Evolutionary conservation across 2,113 vertebrate genomes (phyloP).

Genomic region (Alouatta palliata): DNA sequence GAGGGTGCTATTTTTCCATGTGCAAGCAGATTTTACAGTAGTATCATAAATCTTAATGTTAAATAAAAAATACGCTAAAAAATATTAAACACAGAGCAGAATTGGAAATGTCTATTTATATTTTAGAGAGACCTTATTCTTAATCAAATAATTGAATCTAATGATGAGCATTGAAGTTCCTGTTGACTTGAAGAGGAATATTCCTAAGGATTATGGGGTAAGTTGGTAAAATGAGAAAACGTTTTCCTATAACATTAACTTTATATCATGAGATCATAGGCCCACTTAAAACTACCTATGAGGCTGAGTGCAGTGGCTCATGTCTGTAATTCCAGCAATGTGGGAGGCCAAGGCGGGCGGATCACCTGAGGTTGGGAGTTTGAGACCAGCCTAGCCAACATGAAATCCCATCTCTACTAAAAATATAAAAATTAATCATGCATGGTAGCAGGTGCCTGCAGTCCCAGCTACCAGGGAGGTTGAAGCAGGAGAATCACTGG

Average conservation of each 20-base stretch:
- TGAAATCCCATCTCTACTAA: no score
- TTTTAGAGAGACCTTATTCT: background rate
- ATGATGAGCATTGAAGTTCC: background rate
- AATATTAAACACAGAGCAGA: background rate
- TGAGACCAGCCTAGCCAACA: no score
- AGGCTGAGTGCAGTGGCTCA: no score
- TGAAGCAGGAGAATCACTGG: no score
- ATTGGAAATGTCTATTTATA: background rate
- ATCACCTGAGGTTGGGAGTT: no score
- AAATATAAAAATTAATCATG: no score
- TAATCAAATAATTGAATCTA: background rate
- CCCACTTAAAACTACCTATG: background rate
- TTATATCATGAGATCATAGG: background rate
- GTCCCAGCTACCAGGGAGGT: no score
- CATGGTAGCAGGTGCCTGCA: no score
- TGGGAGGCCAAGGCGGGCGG: no score
- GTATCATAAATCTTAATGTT: background rate
- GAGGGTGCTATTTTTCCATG: background rate
- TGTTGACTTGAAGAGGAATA: background rate
- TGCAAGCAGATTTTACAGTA: background rate
- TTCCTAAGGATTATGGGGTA: background rate
- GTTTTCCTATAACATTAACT: background rate
- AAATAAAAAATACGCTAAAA: background rate
- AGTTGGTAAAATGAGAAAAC: background rate
- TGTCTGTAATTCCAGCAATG: no score